Conservation (phyloP, 2,797 vertebrate genomes). For the Enteromius afrohamiltoni region DNA sequence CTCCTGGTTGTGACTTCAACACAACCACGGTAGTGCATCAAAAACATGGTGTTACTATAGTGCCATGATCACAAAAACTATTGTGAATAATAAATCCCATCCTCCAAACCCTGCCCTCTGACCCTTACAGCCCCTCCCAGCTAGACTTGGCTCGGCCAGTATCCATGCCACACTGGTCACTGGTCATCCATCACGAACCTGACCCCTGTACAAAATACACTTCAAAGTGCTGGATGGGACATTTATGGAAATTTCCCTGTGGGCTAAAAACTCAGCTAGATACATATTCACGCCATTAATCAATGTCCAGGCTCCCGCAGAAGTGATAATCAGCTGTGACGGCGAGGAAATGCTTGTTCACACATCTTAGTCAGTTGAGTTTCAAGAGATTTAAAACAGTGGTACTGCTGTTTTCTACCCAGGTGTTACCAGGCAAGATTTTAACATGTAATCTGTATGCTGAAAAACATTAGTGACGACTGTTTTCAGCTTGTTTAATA, state of each 20-base stretch:
- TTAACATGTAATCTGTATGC: neutral
- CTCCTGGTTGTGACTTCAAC: neutral
- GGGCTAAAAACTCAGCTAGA: constrained; percentile 28
- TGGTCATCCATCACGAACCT: constrained; percentile 56
- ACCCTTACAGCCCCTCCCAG: constrained; percentile 30
- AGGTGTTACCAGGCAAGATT: neutral
- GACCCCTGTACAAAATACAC: constrained; percentile 49
- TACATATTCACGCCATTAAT: constrained; percentile 46
- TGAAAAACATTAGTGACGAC: neutral
- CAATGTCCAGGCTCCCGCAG: constrained; percentile 32
- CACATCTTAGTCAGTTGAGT: neutral
- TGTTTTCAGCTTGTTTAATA: neutral
- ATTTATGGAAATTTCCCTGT: constrained; percentile 52
- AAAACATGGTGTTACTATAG: constrained; percentile 2
- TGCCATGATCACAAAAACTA: neutral
- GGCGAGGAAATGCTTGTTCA: constrained; percentile 21
- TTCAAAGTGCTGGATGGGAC: constrained; percentile 49
- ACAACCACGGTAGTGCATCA: neutral
- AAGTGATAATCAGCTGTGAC: constrained; percentile 38
- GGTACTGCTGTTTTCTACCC: neutral
- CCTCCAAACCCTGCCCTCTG: constrained; percentile 32
- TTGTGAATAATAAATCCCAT: constrained; percentile 24
- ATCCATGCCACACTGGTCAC: constrained; percentile 32
- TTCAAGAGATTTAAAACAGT: neutral
- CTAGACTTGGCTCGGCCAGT: neutral